Evolutionary conservation across 2,888 invertebrate genomes (phyloP), one percentile per base, ranked within the genome.

Genomic region (Archaeoteleia sp.): DNA sequence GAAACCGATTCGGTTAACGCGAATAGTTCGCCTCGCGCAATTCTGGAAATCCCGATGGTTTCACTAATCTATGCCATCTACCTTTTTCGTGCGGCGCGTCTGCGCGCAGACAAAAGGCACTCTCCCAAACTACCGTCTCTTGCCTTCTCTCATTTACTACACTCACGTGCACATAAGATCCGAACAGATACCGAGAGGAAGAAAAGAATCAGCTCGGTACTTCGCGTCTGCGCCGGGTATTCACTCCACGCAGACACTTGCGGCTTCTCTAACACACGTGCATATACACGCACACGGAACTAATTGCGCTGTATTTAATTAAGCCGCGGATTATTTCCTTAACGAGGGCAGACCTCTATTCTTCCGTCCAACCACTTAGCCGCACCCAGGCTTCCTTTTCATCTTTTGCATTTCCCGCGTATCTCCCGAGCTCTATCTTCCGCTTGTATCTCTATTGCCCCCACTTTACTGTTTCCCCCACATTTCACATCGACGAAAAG

Each of bases 261-360:
- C 30, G 42, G 23, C 42, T 29, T 17, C 61, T 35, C n/a, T n/a
- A n/a, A n/a, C n/a, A n/a, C n/a, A n/a, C n/a, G n/a, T n/a, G n/a
- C n/a, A n/a, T n/a, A n/a, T n/a, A n/a, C 55, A 66, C 53, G 60
- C 54, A 71, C 67, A 60, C 67, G 32, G 70, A 75, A 78, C 77
- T 77, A 79, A 79, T 79, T 76, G 76, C 74, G 69, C 70, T 71
- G 76, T 75, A 76, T 79, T 78, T 78, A 78, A 79, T 79, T 79
- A 77, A 78, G 76, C 74, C 72, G 69, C 68, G 74, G 70, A 79
- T 78, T 79, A 77, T 76, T 75, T 76, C 74, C 74, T 75, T 77
- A 79, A 77, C 74, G 74, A 76, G 76, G 71, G 66, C 57, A 68
- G 57, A 71, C 70, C 71, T 63, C 67, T 58, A 66, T 78, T 75